Evolutionary conservation across 2,113 vertebrate genomes (phyloP).

Genomic region (Narcine bancroftii): DNA sequence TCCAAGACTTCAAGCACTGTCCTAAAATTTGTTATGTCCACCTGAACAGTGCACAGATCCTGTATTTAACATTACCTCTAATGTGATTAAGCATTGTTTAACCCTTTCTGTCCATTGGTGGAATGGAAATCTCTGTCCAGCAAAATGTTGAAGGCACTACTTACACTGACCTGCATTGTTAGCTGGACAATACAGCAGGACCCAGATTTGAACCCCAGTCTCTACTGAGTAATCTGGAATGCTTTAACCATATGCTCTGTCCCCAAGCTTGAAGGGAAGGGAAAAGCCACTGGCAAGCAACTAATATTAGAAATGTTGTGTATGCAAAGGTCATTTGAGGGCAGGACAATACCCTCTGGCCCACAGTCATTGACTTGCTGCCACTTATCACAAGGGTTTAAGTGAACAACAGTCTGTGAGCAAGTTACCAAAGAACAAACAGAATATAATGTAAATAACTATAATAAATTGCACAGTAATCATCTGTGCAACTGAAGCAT

Average conservation of each 20-base stretch:
- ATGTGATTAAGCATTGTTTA: background rate
- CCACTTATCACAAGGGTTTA: background rate
- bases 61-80: background rate
- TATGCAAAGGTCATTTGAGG: background rate
- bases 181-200: background rate
- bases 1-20: background rate
- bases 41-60: background rate
- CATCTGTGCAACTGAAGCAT: background rate
- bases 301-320: background rate
- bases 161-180: background rate
- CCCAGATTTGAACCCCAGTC: background rate
- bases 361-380: background rate
- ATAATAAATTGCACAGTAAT: background rate
- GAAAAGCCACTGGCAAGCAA: background rate
- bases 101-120: background rate
- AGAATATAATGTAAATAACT: constrained; percentile 21
- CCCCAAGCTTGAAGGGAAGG: background rate
- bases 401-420: background rate
- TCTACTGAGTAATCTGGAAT: background rate
- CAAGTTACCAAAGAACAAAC: background rate
- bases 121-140: background rate
- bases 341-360: background rate
- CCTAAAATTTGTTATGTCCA: too few relatives aligned
- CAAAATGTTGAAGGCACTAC: background rate
- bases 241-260: background rate